Evolutionary conservation across 1,140 invertebrate genomes (phyloP).

Genomic region (Sitophilus oryzae): DNA sequence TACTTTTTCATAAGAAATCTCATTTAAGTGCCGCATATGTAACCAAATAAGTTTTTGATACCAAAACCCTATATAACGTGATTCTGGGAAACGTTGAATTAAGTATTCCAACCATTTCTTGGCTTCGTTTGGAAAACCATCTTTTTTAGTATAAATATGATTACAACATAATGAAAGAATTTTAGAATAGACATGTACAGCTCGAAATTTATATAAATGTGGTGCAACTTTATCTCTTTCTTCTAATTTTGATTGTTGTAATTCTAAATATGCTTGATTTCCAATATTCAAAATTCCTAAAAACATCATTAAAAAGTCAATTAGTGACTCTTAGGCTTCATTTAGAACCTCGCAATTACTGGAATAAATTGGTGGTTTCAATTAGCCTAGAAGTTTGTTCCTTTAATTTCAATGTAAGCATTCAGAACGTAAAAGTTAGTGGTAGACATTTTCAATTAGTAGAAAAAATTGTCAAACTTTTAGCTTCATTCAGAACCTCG

Average conservation of each 20-base stretch:
- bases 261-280: not conserved
- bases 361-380: no score
- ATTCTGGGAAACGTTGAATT: conserved; percentile 13
- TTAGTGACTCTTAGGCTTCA: no score
- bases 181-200: conserved; percentile 17
- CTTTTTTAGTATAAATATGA: conserved; percentile 11
- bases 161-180: conserved; percentile 12
- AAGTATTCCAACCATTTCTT: conserved; percentile 27
- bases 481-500: no score
- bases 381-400: no score
- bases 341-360: no score
- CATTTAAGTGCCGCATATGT: conserved; percentile 19
- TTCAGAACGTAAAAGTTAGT: no score
- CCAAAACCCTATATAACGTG: conserved; percentile 18
- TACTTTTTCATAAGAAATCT: not conserved
- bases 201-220: conserved; percentile 23
- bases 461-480: no score
- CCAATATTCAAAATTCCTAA: conserved; percentile 12
- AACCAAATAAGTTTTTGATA: conserved; percentile 18
- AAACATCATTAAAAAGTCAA: no score
- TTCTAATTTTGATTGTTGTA: not conserved
- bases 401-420: no score
- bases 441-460: no score
- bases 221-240: conserved; percentile 9
- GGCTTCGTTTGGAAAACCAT: conserved; percentile 15